These are phyloP conservation scores for Aulostomus chinensis DNA, from an alignment of 2,797 vertebrate species.

Conservation along the genomic window DNA sequence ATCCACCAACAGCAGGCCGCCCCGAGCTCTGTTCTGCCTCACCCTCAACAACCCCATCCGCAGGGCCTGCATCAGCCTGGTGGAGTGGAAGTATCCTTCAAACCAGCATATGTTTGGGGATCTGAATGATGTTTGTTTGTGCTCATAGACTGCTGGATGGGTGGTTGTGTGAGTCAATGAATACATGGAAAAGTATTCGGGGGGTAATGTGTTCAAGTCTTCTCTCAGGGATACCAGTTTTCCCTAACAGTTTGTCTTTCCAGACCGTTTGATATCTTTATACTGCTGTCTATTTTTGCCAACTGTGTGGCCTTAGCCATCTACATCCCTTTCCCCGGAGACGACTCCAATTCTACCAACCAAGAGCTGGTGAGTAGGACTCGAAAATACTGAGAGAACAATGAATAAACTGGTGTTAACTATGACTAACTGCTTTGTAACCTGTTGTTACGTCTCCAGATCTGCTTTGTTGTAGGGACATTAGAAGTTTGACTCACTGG, in stretches of 20 bases:
- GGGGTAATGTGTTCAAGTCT: neutral
- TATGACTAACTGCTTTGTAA: neutral
- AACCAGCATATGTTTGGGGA: neutral
- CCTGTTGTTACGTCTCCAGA: too few species aligned
- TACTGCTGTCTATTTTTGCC: constrained; percentile 99
- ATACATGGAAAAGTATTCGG: too few species aligned
- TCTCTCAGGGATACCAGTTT: constrained; percentile 3
- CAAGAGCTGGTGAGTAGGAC: constrained; percentile 95
- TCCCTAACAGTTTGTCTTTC: constrained; percentile 82
- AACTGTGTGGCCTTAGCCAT: constrained; percentile 99
- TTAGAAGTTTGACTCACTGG: neutral
- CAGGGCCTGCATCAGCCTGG: constrained; percentile 98
- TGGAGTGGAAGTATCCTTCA: constrained; percentile 99
- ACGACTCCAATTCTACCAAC: constrained; percentile 99
- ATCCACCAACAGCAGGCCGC: constrained; percentile 90
- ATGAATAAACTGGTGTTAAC: neutral
- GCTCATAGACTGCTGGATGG: neutral
- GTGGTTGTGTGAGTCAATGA: neutral
- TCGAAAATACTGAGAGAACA: constrained; percentile 4
- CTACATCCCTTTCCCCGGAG: constrained; percentile 99
- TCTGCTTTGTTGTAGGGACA: too few species aligned
- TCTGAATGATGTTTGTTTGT: constrained; percentile 8
- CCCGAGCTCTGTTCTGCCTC: constrained; percentile 98
- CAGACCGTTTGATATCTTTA: constrained; percentile 99
- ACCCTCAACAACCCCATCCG: constrained; percentile 97